Conservation (phyloP, 2,797 vertebrate genomes). For the Sorex maritimensis region DNA sequence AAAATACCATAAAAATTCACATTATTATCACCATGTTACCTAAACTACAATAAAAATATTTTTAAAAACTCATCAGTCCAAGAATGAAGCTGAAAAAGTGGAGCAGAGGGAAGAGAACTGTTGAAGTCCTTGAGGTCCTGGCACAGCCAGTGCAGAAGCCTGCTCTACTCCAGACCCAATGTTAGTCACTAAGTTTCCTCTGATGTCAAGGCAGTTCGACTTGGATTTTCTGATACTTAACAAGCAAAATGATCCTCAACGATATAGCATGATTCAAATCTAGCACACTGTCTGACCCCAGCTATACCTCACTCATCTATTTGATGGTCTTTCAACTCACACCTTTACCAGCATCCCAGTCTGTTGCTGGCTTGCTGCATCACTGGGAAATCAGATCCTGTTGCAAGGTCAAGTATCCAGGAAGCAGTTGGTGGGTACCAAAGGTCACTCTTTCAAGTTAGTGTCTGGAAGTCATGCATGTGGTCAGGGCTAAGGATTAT, state of each 20-base stretch:
- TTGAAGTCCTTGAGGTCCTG: background rate
- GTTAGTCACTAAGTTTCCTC: background rate
- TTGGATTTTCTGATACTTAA: conserved; percentile 15
- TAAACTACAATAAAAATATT: too few relatives aligned
- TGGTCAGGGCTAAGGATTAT: background rate
- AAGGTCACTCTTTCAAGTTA: background rate
- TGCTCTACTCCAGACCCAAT: background rate
- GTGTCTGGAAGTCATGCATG: background rate
- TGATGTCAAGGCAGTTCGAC: background rate
- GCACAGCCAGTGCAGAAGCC: background rate
- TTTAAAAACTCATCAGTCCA: background rate
- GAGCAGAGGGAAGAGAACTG: background rate
- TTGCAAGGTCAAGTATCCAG: background rate
- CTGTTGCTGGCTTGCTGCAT: background rate
- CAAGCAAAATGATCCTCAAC: conserved; percentile 28
- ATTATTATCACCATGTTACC: too few relatives aligned
- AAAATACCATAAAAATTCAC: too few relatives aligned
- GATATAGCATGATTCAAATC: background rate
- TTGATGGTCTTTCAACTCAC: background rate
- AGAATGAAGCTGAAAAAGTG: background rate
- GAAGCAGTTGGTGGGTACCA: background rate
- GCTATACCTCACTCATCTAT: background rate
- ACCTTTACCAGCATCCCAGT: background rate
- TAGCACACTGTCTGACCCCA: background rate
- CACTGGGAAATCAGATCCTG: background rate